Evolutionary conservation across 2,113 vertebrate genomes (phyloP).

Genomic region (Dromas ardeola): DNA sequence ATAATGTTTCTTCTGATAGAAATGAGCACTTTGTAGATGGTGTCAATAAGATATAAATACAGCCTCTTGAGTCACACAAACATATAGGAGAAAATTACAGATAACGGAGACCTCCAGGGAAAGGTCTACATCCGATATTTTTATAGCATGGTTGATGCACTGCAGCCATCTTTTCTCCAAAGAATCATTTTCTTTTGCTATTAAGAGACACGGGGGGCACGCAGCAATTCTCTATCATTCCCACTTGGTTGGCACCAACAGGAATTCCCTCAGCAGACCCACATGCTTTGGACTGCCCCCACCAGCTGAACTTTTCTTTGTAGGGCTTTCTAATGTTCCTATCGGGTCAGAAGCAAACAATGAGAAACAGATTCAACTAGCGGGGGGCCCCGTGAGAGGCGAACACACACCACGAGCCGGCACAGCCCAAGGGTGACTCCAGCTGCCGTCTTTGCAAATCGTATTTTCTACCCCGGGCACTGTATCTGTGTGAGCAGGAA

Average conservation of each 20-base stretch:
- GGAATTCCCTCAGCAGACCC: not conserved
- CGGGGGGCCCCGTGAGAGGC: rapidly evolving
- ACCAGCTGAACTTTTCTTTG: not conserved
- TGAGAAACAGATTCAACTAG: not conserved
- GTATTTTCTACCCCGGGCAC: not conserved
- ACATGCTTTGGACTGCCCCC: not conserved
- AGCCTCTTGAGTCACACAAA: not conserved
- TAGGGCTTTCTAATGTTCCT: not conserved
- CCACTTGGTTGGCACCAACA: not conserved
- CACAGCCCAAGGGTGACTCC: not conserved
- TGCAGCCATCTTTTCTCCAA: not conserved
- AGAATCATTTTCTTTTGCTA: not conserved
- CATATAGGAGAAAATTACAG: not conserved
- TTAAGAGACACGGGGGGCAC: rapidly evolving
- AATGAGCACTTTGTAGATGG: not conserved
- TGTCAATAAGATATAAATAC: slow-evolving; percentile 7
- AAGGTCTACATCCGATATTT: not conserved
- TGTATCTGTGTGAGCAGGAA: not conserved
- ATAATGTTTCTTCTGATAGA: slow-evolving; percentile 13
- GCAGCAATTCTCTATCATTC: not conserved
- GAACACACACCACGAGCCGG: not conserved
- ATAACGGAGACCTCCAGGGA: not conserved
- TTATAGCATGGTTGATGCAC: not conserved
- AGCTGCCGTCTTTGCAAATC: rapidly evolving
- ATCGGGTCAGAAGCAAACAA: not conserved